Conservation (phyloP, 2,888 invertebrate genomes). For the Ephialtes manifestator region DNA sequence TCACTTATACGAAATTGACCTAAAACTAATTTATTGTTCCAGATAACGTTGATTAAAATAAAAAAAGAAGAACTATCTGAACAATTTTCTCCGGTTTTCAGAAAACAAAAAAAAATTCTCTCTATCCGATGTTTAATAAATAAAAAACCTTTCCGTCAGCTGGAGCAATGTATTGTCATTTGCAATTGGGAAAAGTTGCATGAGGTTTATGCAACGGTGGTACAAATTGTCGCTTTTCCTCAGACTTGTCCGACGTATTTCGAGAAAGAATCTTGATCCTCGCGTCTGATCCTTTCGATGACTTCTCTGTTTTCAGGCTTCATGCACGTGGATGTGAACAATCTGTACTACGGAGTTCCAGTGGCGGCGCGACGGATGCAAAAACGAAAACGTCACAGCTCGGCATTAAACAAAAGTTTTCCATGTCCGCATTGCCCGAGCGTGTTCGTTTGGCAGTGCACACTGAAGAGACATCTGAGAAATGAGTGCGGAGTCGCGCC, state of each 20-base stretch:
- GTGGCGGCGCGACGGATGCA: background rate
- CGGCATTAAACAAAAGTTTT: constrained; percentile 45
- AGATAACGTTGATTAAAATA: background rate
- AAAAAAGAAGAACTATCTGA: background rate
- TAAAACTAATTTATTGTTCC: background rate
- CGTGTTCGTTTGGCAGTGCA: constrained; percentile 74
- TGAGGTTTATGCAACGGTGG: constrained; percentile 7
- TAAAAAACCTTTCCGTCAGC: background rate
- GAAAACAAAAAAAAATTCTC: no score
- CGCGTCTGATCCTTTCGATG: constrained; percentile 34
- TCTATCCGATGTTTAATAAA: background rate
- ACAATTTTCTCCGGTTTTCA: background rate
- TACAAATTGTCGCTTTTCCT: background rate
- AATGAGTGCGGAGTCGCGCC: constrained; percentile 77
- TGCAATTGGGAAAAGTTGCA: constrained; percentile 5
- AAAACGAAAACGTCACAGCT: constrained; percentile 25
- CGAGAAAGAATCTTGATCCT: background rate
- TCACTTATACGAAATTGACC: background rate
- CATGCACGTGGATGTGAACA: background rate
- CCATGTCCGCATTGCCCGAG: constrained; percentile 74
- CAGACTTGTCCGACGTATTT: background rate
- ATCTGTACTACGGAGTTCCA: background rate
- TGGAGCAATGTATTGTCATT: background rate
- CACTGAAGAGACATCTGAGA: constrained; percentile 73
- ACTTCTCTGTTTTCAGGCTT: constrained; percentile 60